Evolutionary conservation across 2,888 invertebrate species (phyloP).

Genomic region (Sthenelais limicola): DNA sequence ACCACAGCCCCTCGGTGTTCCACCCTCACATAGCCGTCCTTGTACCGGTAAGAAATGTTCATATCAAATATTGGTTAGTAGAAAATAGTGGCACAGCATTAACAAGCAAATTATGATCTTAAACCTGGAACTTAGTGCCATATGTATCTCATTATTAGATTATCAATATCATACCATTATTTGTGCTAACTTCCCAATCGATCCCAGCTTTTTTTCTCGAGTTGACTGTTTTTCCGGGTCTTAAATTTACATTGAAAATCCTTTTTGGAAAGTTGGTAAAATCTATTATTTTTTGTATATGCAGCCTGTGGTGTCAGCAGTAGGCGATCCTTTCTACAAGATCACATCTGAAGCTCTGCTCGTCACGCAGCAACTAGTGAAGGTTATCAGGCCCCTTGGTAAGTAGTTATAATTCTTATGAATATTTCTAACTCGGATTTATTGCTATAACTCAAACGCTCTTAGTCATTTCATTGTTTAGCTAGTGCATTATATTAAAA

Average conservation of each 20-base stretch:
- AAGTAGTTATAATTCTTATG: too few relatives aligned
- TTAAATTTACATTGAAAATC: too few relatives aligned
- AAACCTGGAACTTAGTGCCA: background rate
- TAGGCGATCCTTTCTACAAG: constrained; percentile 97
- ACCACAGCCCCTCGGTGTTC: constrained; percentile 79
- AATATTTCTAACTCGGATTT: too few relatives aligned
- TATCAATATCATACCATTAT: too few relatives aligned
- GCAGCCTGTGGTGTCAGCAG: constrained; percentile 86
- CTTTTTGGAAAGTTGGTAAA: background rate
- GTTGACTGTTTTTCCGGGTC: too few relatives aligned
- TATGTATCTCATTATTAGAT: background rate
- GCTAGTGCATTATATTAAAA: too few relatives aligned
- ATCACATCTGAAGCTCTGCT: constrained; percentile 96
- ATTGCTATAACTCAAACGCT: too few relatives aligned
- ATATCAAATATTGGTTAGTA: background rate
- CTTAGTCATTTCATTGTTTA: too few relatives aligned
- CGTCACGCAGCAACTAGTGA: constrained; percentile 93
- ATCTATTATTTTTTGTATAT: constrained; percentile 47
- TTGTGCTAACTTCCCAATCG: too few relatives aligned
- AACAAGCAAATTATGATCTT: too few relatives aligned
- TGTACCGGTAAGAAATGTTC: constrained; percentile 69
- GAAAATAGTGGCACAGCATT: too few relatives aligned
- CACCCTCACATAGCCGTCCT: constrained; percentile 68
- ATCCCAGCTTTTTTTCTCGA: too few relatives aligned
- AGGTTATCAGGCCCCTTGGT: constrained; percentile 89